Evolutionary conservation across 2,797 vertebrate species (phyloP).

Genomic region (Myotis pilosus): DNA sequence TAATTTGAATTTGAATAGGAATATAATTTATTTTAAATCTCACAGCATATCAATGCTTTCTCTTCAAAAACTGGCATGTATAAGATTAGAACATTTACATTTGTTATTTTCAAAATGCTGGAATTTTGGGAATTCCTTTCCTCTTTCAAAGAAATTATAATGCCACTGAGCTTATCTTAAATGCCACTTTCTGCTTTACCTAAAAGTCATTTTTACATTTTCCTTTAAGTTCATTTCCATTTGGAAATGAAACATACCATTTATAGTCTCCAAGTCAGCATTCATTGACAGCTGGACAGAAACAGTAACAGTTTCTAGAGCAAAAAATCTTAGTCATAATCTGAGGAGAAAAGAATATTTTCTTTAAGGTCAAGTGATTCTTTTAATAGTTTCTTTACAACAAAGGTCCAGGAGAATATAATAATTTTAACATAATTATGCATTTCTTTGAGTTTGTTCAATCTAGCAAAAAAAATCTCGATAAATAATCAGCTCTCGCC

Average conservation of each 20-base stretch:
- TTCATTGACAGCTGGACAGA: not conserved
- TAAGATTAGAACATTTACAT: not conserved
- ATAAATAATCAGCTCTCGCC: conserved; percentile 22
- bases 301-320: not conserved
- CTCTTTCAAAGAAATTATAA: conserved; percentile 45
- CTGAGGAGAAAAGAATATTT: conserved; percentile 36
- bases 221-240: conserved; percentile 38
- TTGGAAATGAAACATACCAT: not conserved
- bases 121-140: not conserved
- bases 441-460: conserved; percentile 38
- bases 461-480: not conserved
- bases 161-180: not conserved
- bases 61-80: not conserved
- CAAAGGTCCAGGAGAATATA: not conserved
- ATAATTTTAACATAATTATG: conserved; percentile 21
- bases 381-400: conserved; percentile 53
- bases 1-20: conserved; percentile 43
- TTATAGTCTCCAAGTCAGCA: not conserved
- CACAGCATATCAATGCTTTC: not conserved
- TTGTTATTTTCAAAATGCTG: conserved; percentile 48
- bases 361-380: conserved; percentile 48
- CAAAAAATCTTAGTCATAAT: not conserved
- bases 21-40: conserved; percentile 1
- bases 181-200: not conserved
- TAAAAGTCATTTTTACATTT: conserved; percentile 32